These are phyloP conservation scores for Drosophila seclusa DNA, from an alignment of 2,888 invertebrate genomes.

Conservation along the genomic window DNA sequence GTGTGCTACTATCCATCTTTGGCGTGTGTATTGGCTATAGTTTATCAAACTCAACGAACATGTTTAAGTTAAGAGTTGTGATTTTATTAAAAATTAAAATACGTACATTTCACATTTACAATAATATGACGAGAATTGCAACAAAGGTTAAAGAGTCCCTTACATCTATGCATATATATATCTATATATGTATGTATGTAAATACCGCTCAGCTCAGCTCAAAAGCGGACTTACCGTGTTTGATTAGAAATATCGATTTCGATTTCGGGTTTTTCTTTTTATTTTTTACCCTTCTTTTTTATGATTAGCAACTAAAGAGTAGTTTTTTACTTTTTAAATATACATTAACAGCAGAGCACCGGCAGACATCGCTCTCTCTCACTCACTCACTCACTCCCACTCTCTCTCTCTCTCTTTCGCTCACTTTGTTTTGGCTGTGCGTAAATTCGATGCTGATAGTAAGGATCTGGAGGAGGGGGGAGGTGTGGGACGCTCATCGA, in stretches of 20 bases:
- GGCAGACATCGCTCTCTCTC: slow-evolving; percentile 8
- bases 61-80: slow-evolving; percentile 63
- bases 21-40: slow-evolving; percentile 7
- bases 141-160: slow-evolving; percentile 68
- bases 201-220: slow-evolving; percentile 18
- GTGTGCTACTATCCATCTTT: too few relatives aligned
- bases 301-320: slow-evolving; percentile 54
- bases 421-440: slow-evolving; percentile 69
- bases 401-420: neutral
- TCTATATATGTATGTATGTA: slow-evolving; percentile 6
- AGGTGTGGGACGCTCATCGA: slow-evolving; percentile 81
- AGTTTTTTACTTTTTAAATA: slow-evolving; percentile 28
- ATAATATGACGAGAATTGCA: slow-evolving; percentile 80
- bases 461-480: slow-evolving; percentile 82
- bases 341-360: slow-evolving; percentile 61
- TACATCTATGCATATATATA: slow-evolving; percentile 20
- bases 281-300: slow-evolving; percentile 16
- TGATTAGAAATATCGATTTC: slow-evolving; percentile 59
- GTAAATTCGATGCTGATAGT: slow-evolving; percentile 81
- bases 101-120: slow-evolving; percentile 72
- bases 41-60: slow-evolving; percentile 1
- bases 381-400: neutral
- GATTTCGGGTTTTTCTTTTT: slow-evolving; percentile 35
- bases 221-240: slow-evolving; percentile 39
- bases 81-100: slow-evolving; percentile 64